Base-by-base conservation (phyloP, 1,140 invertebrate genomes). In the Agraylea sexmaculata region DNA sequence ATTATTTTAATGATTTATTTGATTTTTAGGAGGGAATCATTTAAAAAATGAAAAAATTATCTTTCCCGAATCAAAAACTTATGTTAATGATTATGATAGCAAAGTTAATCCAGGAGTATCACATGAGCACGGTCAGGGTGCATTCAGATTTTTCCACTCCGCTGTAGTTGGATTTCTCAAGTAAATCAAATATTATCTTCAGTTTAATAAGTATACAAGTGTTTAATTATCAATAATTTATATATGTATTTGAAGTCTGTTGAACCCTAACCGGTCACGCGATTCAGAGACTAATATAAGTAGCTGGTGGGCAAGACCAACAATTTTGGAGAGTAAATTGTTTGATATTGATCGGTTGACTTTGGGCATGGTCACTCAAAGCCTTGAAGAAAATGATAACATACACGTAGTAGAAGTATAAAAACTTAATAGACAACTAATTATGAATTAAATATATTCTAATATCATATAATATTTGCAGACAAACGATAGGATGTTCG, bases 61-160 rank as follows among this genome's bases (percentile, higher is more conserved):
- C 1, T 33, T 66, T 3, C 67, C 64, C 40, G 19, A 64, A 1
- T 67, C 62, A 4, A 45, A 70, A 12, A 66, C 72, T 55, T 68
- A 68, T 50, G 78, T 82, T 34, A 63, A 72, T 27, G 80, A 83
- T 23, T 89, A 88, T 55, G 67, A 83, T 51, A 52, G 64, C 0
- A 56, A 58, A 2, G 57, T 76, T 0, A 67, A 77, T 49, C 70
- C 76, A 1, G 67, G 64, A 8, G 63, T 75, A 12, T 54, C 74
- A 1, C 79, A 81, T 50, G 77, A 73, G 43, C 75, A 78, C 49
- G 68, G 75, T 19, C 40, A 45, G 11, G 71, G 71, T 4, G 72
- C 67, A 3, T 50, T 74, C n/a, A 51, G 65, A n/a, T 71, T 68
- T 12, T 32, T 69, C 2, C 62, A 68, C 37, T 72, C 72, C 0